These are phyloP conservation scores for Gymnoscelis rufifasciata DNA, from an alignment of 2,888 invertebrate species.

Conservation along the genomic window DNA sequence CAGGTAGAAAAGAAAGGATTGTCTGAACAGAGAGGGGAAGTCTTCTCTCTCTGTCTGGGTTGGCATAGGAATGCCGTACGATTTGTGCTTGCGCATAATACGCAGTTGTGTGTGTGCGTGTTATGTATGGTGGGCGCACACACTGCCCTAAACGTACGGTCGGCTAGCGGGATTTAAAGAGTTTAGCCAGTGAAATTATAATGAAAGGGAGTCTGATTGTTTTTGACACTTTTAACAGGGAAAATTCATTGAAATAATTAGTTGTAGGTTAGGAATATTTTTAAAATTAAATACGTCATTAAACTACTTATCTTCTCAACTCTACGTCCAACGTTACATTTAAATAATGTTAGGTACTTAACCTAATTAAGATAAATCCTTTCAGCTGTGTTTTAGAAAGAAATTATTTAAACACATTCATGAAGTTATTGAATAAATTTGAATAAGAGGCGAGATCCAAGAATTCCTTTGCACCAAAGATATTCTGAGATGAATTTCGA, in stretches of 20 bases:
- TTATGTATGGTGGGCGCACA: slow-evolving; percentile 58
- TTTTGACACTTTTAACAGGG: slow-evolving; percentile 54
- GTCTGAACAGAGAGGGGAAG: slow-evolving; percentile 64
- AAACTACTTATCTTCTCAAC: background rate
- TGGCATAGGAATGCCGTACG: slow-evolving; percentile 74
- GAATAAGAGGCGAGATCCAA: too few relatives aligned
- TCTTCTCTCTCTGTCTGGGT: slow-evolving; percentile 57
- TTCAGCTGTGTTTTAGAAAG: too few relatives aligned
- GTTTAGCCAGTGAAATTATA: slow-evolving; percentile 79
- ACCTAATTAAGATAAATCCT: too few relatives aligned
- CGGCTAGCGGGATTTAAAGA: slow-evolving; percentile 75
- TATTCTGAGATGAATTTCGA: too few relatives aligned
- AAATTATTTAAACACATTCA: too few relatives aligned
- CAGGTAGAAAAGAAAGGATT: slow-evolving; percentile 80
- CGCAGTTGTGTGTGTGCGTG: slow-evolving; percentile 54
- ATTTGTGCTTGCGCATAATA: slow-evolving; percentile 72
- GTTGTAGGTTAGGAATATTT: background rate
- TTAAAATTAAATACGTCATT: too few relatives aligned
- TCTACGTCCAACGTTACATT: too few relatives aligned
- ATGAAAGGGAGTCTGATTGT: slow-evolving; percentile 77
- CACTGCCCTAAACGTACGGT: slow-evolving; percentile 79
- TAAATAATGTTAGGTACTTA: too few relatives aligned
- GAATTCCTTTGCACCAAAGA: too few relatives aligned
- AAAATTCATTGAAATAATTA: slow-evolving; percentile 9
- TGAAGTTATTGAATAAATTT: too few relatives aligned